These are phyloP conservation scores for Ellobius talpinus DNA, from an alignment of 2,113 vertebrate species.

Conservation along the genomic window DNA sequence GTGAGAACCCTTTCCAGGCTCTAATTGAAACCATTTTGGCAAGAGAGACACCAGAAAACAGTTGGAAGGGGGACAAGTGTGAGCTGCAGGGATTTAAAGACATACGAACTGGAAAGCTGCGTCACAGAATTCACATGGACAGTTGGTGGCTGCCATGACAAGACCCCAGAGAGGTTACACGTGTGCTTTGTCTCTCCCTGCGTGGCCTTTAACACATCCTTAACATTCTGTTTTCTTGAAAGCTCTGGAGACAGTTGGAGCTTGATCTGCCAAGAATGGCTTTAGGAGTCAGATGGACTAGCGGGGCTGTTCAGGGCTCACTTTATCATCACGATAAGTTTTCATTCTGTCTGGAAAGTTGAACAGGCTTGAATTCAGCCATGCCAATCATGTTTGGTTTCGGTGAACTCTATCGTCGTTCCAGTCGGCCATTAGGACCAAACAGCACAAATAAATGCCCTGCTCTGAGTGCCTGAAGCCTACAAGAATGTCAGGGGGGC, in stretches of 20 bases:
- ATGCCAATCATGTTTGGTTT: not conserved
- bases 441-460: not conserved
- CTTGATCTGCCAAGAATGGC: not conserved
- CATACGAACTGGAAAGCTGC: not conserved
- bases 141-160: not conserved
- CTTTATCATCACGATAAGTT: constrained; percentile 19
- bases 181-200: not conserved
- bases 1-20: constrained; percentile 79
- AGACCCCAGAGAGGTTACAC: not conserved
- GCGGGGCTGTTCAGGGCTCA: not conserved
- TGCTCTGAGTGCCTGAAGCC: not conserved
- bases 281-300: not conserved
- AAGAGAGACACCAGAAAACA: constrained; percentile 78
- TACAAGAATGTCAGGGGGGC: not conserved
- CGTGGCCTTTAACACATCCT: not conserved
- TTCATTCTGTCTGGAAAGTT: constrained; percentile 10
- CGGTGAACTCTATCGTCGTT: not conserved
- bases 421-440: not conserved
- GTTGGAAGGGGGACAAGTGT: constrained; percentile 69
- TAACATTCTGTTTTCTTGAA: not conserved
- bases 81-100: constrained; percentile 61
- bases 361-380: not conserved
- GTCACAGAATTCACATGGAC: not conserved
- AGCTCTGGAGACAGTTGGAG: not conserved
- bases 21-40: constrained; percentile 86